These are phyloP conservation scores for Lophius piscatorius DNA, from an alignment of 2,113 vertebrate species.

Conservation along the genomic window DNA sequence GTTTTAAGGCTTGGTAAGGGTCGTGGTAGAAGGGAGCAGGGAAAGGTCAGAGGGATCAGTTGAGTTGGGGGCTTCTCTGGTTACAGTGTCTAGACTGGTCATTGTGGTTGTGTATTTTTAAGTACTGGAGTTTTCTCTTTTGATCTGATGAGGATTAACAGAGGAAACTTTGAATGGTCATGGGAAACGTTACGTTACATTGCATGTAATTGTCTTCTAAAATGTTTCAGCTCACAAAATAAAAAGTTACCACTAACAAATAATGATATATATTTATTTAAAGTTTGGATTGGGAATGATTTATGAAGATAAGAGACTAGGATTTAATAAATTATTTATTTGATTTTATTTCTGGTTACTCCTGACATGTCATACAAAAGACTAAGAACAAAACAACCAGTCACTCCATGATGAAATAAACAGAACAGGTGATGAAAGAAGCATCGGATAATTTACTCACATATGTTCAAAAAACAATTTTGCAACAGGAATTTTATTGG, in stretches of 20 bases:
- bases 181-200: too few relatives aligned
- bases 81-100: constrained; percentile 42
- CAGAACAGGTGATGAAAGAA: too few relatives aligned
- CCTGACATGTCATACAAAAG: too few relatives aligned
- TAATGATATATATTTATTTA: background rate
- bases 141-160: too few relatives aligned
- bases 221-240: background rate
- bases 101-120: constrained; percentile 4
- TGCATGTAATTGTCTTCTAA: too few relatives aligned
- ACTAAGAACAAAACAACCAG: too few relatives aligned
- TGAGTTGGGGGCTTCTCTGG: constrained; percentile 11
- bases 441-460: too few relatives aligned
- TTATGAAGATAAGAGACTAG: too few relatives aligned
- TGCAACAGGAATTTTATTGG: background rate
- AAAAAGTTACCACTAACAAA: background rate
- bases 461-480: background rate
- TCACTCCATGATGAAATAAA: too few relatives aligned
- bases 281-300: background rate
- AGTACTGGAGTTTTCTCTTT: background rate
- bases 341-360: too few relatives aligned
- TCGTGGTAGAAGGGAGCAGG: constrained; percentile 28
- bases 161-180: too few relatives aligned
- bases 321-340: too few relatives aligned
- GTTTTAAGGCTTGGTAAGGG: constrained; percentile 26
- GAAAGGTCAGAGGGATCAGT: constrained; percentile 36